phyloP scores from a whole-genome alignment of 2,797 vertebrate species.

The Bradypus variegatus region DNA sequence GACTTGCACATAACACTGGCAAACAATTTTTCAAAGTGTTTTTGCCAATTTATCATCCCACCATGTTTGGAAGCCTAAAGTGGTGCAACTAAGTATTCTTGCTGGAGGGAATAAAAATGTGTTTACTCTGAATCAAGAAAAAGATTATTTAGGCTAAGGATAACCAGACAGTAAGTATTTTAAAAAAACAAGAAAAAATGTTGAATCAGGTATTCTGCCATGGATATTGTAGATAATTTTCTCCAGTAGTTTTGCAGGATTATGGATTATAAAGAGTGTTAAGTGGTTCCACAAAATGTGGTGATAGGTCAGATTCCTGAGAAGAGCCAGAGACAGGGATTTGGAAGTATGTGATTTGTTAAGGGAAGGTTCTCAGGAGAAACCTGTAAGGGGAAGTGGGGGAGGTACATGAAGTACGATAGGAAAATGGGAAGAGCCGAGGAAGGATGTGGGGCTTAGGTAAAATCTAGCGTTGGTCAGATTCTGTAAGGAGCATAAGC shows the following conservation, averaged over 20 bases:
- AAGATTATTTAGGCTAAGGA: not conserved
- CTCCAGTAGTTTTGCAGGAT: not conserved
- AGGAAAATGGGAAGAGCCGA: not conserved
- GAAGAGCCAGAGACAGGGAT: not conserved
- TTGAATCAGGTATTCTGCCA: not conserved
- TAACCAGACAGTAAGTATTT: not conserved
- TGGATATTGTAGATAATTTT: not conserved
- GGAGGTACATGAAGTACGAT: not conserved
- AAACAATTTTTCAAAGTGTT: not conserved
- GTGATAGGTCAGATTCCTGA: not conserved
- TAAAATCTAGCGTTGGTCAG: not conserved
- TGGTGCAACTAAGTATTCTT: not conserved
- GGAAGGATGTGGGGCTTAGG: not conserved
- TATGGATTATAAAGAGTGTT: not conserved
- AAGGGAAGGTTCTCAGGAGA: not conserved
- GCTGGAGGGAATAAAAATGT: not conserved
- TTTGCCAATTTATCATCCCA: not conserved
- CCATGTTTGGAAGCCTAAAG: not conserved
- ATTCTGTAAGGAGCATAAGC: not conserved
- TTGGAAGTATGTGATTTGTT: not conserved
- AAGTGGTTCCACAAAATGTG: not conserved
- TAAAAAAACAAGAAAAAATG: not conserved
- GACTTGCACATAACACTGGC: not conserved
- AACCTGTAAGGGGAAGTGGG: not conserved
- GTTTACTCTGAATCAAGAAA: not conserved